A percentile compares a stretch with the other conserved stretches of the same genome.
phyloP scores from a whole-genome alignment of 2,888 invertebrate species.

The Eupithecia exiguata region DNA sequence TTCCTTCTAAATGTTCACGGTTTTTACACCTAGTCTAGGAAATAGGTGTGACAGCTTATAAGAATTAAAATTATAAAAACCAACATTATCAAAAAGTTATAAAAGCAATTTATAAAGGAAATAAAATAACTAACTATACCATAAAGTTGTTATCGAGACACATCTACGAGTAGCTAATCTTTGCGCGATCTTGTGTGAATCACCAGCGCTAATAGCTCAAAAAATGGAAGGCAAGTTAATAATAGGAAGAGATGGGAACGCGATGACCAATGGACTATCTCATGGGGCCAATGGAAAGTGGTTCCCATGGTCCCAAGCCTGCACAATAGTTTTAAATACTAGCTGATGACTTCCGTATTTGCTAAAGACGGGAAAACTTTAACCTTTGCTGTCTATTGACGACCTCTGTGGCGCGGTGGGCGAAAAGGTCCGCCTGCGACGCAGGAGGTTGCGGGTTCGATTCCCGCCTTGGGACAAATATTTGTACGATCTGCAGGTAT shows the following conservation, averaged over 20 bases:
- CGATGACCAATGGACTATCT: slow-evolving; percentile 36
- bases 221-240: slow-evolving; percentile 38
- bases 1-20: background rate
- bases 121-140: background rate
- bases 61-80: background rate
- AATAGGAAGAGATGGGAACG: slow-evolving; percentile 37
- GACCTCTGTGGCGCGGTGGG: too few species aligned
- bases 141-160: background rate
- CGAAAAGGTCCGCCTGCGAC: too few species aligned
- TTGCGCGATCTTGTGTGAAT: slow-evolving; percentile 34
- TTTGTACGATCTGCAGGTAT: too few species aligned
- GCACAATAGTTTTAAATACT: slow-evolving; percentile 34
- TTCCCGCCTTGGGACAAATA: too few species aligned
- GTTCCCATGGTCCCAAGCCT: slow-evolving; percentile 32
- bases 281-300: slow-evolving; percentile 23
- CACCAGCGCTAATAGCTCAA: slow-evolving; percentile 39
- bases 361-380: background rate
- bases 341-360: slow-evolving; percentile 2
- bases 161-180: slow-evolving; percentile 1
- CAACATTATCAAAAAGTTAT: background rate
- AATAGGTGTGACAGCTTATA: background rate
- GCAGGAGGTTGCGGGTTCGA: too few species aligned
- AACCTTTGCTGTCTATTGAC: slow-evolving; percentile 1
- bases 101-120: background rate
- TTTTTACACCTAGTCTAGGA: background rate